phyloP scores from a whole-genome alignment of 2,797 vertebrate genomes.

The Sternotherus odoratus region DNA sequence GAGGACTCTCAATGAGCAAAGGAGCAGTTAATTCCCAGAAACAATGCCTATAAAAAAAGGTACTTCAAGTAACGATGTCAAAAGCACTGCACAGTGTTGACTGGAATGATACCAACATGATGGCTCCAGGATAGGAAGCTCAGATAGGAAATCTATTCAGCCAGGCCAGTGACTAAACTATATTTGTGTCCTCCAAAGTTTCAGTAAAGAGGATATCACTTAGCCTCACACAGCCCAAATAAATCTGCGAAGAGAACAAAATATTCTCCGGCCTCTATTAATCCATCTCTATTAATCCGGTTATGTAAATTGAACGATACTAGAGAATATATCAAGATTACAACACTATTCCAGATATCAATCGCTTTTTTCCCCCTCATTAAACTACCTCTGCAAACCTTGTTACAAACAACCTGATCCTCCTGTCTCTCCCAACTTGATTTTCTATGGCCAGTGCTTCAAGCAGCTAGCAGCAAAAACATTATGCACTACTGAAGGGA shows the following conservation, averaged over 20 bases:
- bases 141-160: not conserved
- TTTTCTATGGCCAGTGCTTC: not conserved
- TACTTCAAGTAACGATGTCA: not conserved
- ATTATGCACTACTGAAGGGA: not conserved
- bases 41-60: not conserved
- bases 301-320: not conserved
- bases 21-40: not conserved
- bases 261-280: not conserved
- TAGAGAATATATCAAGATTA: not conserved
- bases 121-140: not conserved
- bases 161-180: not conserved
- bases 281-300: not conserved
- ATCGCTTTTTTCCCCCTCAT: not conserved
- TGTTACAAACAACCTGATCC: not conserved
- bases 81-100: not conserved
- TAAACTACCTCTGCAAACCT: not conserved
- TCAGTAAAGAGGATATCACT: not conserved
- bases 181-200: not conserved
- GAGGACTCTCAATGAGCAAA: not conserved
- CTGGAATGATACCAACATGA: not conserved
- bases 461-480: not conserved
- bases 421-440: not conserved
- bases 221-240: not conserved
- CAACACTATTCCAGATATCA: not conserved
- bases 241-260: not conserved